phyloP scores from a whole-genome alignment of 2,888 invertebrate genomes.

The Notodonta dromedarius region DNA sequence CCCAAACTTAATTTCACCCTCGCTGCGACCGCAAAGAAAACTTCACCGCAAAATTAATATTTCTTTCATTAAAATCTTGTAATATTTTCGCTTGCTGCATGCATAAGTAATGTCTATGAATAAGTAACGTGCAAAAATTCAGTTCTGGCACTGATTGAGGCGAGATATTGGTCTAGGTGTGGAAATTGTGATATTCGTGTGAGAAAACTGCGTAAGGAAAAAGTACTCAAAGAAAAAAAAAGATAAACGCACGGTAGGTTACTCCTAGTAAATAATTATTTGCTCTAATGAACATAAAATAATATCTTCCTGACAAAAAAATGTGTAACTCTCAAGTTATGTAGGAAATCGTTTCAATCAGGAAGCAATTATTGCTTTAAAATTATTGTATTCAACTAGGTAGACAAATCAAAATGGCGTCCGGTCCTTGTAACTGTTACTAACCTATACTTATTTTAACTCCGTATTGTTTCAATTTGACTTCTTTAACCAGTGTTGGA shows the following conservation, averaged over 20 bases:
- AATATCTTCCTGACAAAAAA: too few species aligned
- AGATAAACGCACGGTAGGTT: too few species aligned
- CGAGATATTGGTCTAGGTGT: slow-evolving; percentile 27
- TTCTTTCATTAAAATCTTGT: slow-evolving; percentile 85
- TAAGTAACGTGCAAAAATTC: slow-evolving; percentile 79
- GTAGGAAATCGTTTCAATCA: too few species aligned
- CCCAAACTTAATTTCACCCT: slow-evolving; percentile 72
- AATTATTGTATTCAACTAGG: too few species aligned
- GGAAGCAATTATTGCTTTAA: too few species aligned
- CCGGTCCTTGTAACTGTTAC: too few species aligned
- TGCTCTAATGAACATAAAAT: too few species aligned
- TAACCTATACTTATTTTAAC: background rate
- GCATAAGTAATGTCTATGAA: slow-evolving; percentile 84
- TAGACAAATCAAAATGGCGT: too few species aligned
- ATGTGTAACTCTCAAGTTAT: too few species aligned
- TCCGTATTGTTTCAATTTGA: slow-evolving; percentile 6
- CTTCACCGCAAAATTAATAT: slow-evolving; percentile 83
- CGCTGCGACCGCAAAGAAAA: slow-evolving; percentile 75
- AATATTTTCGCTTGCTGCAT: slow-evolving; percentile 84
- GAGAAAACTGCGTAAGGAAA: background rate
- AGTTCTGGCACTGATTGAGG: slow-evolving; percentile 56
- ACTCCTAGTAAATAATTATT: too few species aligned
- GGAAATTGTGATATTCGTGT: background rate
- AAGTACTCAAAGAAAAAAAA: too few species aligned
- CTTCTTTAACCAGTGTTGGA: slow-evolving; percentile 6